Conservation (phyloP, 2,888 invertebrate genomes). For the Drosophila longiperda region DNA sequence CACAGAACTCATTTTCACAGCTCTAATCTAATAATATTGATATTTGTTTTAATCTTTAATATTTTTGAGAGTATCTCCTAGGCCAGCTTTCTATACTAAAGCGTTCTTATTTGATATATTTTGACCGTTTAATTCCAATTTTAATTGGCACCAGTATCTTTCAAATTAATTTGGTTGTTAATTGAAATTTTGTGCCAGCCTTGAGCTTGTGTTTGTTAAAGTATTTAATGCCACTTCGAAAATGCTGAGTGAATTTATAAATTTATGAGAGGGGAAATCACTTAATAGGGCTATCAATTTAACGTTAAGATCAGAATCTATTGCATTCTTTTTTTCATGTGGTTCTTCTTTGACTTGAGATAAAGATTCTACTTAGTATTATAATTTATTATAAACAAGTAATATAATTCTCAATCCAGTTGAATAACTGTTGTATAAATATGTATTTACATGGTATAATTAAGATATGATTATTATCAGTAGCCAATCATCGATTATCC, state of each 20-base stretch:
- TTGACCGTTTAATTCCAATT: slow-evolving; percentile 18
- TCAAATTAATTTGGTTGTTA: slow-evolving; percentile 34
- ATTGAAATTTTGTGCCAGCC: slow-evolving; percentile 18
- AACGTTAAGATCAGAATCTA: background rate
- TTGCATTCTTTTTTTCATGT: background rate
- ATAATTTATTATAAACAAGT: background rate
- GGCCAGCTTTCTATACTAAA: background rate
- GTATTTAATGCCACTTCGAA: slow-evolving; percentile 37
- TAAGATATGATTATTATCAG: background rate
- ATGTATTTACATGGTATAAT: background rate
- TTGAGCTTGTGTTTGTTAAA: slow-evolving; percentile 1
- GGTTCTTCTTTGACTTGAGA: background rate
- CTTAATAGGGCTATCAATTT: slow-evolving; percentile 1
- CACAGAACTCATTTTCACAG: background rate
- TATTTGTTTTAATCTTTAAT: background rate
- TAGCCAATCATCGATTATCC: background rate
- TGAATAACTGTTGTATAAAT: background rate
- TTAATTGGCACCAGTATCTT: slow-evolving; percentile 10
- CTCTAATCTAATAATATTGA: background rate
- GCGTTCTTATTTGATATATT: background rate
- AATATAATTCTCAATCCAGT: background rate
- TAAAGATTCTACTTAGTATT: no score
- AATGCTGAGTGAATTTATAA: slow-evolving; percentile 24
- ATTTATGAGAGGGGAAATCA: slow-evolving; percentile 8
- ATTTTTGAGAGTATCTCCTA: background rate